Conservation (phyloP, 2,797 vertebrate genomes). For the Chelmon rostratus region DNA sequence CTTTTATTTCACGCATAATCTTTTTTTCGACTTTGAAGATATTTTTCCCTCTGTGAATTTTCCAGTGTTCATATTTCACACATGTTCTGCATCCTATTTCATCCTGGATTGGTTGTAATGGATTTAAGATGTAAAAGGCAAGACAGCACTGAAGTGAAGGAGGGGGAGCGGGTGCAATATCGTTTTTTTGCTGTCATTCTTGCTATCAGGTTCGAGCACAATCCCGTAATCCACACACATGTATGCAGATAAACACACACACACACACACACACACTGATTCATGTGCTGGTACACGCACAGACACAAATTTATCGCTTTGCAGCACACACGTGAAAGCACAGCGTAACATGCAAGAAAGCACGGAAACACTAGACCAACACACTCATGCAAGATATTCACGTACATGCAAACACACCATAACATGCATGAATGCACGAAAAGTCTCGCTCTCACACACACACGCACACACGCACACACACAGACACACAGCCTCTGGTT, state of each 20-base stretch:
- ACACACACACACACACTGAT: not conserved
- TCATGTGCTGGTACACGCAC: conserved; percentile 2
- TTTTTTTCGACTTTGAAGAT: conserved; percentile 54
- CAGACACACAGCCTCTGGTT: conserved; percentile 27
- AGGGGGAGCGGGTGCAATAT: not conserved
- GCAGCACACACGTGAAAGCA: conserved; percentile 33
- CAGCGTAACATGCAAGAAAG: conserved; percentile 34
- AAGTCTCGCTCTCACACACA: not conserved
- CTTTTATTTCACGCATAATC: conserved; percentile 61
- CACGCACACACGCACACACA: conserved; percentile 28
- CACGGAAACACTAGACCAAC: not conserved
- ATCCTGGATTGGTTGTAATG: conserved; percentile 69
- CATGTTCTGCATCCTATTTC: conserved; percentile 68
- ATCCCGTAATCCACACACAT: conserved; percentile 21
- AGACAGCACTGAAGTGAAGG: conserved; percentile 24
- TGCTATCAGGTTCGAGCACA: conserved; percentile 54
- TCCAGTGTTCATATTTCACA: conserved; percentile 64
- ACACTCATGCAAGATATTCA: conserved; percentile 29
- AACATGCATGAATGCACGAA: conserved; percentile 17
- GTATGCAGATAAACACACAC: conserved; percentile 28
- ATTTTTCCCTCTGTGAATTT: conserved; percentile 28
- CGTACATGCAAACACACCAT: conserved; percentile 25
- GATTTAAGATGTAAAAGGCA: conserved; percentile 71
- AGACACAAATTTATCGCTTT: conserved; percentile 28
- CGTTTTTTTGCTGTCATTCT: conserved; percentile 48